A percentile compares a stretch with the other conserved stretches of the same genome.
phyloP scores from a whole-genome alignment of 2,888 invertebrate genomes.

The Frankliniella intonsa region DNA sequence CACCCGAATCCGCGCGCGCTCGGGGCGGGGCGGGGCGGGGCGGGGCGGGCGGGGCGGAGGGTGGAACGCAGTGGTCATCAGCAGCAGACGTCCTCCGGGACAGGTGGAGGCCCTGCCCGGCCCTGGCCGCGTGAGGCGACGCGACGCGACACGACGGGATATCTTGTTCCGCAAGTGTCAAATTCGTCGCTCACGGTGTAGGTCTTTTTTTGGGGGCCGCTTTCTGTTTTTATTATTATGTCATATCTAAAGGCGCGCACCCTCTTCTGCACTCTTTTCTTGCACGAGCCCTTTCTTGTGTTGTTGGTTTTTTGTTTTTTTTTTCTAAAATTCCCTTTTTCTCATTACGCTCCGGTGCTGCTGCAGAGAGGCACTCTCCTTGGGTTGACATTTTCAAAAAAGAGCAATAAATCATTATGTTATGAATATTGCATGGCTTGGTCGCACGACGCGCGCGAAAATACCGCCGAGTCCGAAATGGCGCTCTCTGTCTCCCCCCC shows the following conservation, averaged over 20 bases:
- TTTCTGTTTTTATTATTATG: too few relatives aligned
- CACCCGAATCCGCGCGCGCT: neutral
- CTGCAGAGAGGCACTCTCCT: neutral
- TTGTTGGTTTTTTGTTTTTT: neutral
- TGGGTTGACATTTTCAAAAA: neutral
- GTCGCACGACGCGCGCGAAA: neutral
- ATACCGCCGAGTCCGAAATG: neutral
- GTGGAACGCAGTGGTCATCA: too few relatives aligned
- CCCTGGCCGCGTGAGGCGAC: too few relatives aligned
- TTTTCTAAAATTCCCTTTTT: neutral
- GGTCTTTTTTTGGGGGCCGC: too few relatives aligned
- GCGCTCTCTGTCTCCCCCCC: too few relatives aligned
- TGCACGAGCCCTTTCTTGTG: neutral
- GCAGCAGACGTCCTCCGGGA: too few relatives aligned
- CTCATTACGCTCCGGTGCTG: too few relatives aligned
- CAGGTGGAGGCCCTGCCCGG: too few relatives aligned
- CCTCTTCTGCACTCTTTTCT: neutral
- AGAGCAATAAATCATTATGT: neutral
- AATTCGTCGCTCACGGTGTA: too few relatives aligned
- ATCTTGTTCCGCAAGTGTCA: too few relatives aligned
- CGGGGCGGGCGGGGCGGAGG: neutral
- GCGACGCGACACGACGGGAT: too few relatives aligned
- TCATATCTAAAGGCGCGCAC: too few relatives aligned
- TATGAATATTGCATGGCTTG: slow-evolving; percentile 11
- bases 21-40: neutral